Evolutionary conservation across 2,113 vertebrate species (phyloP).

Genomic region (Tenebrosternarchus preto): DNA sequence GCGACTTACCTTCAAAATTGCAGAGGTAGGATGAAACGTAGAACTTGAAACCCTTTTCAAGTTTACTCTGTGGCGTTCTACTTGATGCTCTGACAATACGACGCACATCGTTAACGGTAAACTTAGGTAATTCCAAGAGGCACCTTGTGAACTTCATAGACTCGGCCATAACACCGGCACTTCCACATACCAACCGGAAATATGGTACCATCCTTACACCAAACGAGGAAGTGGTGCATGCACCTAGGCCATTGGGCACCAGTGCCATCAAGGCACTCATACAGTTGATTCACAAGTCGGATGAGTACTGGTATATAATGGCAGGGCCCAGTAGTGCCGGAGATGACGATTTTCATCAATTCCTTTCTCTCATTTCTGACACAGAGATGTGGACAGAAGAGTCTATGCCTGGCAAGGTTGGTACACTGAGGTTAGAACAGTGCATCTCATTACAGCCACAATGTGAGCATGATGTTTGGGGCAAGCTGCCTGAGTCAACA

Average conservation of each 20-base stretch:
- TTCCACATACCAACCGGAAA: no score
- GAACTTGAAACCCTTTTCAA: not conserved
- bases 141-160: not conserved
- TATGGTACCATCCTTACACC: no score
- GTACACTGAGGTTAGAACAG: conserved; percentile 21
- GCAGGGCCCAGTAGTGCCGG: not conserved
- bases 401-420: conserved; percentile 32
- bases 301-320: not conserved
- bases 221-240: no score
- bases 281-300: not conserved
- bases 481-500: conserved; percentile 27
- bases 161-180: no score
- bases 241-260: conserved; percentile 32
- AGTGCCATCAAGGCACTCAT: conserved; percentile 45
- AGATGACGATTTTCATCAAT: conserved; percentile 9
- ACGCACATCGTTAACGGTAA: conserved; percentile 3
- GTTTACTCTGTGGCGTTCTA: conserved; percentile 6
- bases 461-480: conserved; percentile 30
- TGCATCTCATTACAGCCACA: conserved; percentile 13
- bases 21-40: conserved; percentile 14
- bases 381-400: conserved; percentile 1
- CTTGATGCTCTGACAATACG: not conserved
- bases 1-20: not conserved
- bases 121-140: not conserved
- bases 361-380: conserved; percentile 31